Conservation (phyloP, 2,888 invertebrate species). For the Stictocephala bisonia region DNA sequence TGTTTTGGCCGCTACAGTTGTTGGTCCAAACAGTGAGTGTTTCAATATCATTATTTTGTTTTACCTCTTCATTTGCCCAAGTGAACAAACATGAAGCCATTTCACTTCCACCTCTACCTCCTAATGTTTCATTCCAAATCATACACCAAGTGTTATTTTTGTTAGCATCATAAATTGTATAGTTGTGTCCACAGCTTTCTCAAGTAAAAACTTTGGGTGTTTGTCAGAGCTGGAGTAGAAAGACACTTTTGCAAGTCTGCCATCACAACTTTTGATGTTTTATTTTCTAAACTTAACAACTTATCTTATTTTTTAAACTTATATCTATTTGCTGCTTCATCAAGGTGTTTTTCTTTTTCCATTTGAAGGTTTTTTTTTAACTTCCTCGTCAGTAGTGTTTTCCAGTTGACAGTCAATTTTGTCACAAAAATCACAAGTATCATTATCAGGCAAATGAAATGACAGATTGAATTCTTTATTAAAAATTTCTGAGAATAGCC, state of each 20-base stretch:
- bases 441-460: slow-evolving; percentile 6
- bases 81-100: too few relatives aligned
- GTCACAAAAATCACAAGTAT: slow-evolving; percentile 7
- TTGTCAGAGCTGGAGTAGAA: slow-evolving; percentile 13
- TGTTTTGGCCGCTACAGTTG: too few relatives aligned
- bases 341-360: not conserved
- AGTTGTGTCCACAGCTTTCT: slow-evolving; percentile 9
- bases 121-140: not conserved
- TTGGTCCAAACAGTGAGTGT: too few relatives aligned
- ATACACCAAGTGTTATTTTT: slow-evolving; percentile 13
- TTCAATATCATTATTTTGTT: too few relatives aligned
- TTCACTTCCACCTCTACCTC: not conserved
- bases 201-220: slow-evolving; percentile 9
- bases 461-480: slow-evolving; percentile 10
- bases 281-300: slow-evolving; percentile 5
- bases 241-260: slow-evolving; percentile 13
- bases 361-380: slow-evolving; percentile 13
- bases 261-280: slow-evolving; percentile 13
- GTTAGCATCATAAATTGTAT: slow-evolving; percentile 6
- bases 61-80: too few relatives aligned
- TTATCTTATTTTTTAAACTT: slow-evolving; percentile 9
- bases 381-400: slow-evolving; percentile 9
- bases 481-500: slow-evolving; percentile 1
- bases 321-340: slow-evolving; percentile 13
- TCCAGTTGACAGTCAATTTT: slow-evolving; percentile 10